Percentiles rank a stretch among this genome's conserved stretches.
phyloP scores from a whole-genome alignment of 2,113 vertebrate species.

The Gobio gobio region DNA sequence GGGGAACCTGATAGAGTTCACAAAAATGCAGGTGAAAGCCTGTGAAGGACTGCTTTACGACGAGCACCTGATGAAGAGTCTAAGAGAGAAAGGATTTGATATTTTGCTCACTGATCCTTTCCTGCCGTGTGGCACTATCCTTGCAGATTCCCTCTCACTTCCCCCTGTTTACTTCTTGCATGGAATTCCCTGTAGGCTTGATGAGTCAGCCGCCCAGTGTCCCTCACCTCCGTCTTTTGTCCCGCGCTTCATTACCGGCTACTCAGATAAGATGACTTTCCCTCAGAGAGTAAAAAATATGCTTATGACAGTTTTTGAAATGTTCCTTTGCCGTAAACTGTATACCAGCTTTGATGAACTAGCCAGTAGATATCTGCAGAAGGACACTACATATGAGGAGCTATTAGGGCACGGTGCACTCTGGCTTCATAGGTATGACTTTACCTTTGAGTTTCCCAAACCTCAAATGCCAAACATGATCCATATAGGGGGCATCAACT shows the following conservation, averaged over 20 bases:
- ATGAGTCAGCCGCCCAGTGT: constrained; percentile 71
- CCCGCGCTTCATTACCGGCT: constrained; percentile 60
- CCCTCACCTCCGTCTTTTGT: constrained; percentile 81
- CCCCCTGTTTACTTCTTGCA: constrained; percentile 82
- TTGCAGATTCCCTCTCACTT: constrained; percentile 79
- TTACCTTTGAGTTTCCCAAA: constrained; percentile 81
- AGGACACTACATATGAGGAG: constrained; percentile 68
- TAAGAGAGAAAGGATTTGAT: constrained; percentile 77
- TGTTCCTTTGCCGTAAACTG: constrained; percentile 53
- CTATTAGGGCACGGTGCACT: constrained; percentile 76
- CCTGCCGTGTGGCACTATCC: constrained; percentile 80
- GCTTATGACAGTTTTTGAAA: constrained; percentile 55
- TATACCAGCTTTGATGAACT: constrained; percentile 67
- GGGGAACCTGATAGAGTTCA: constrained; percentile 60
- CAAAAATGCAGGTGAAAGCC: constrained; percentile 60
- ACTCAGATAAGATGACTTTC: constrained; percentile 80
- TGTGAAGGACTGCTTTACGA: constrained; percentile 74
- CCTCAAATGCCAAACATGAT: constrained; percentile 88
- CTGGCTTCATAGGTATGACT: constrained; percentile 85
- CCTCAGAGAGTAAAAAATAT: constrained; percentile 79
- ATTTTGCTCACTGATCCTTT: constrained; percentile 82
- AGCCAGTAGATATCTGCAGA: constrained; percentile 71
- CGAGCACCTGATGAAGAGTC: constrained; percentile 68
- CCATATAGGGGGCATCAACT: constrained; percentile 81
- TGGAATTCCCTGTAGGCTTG: constrained; percentile 75